These are phyloP conservation scores for Cirrhinus molitorella DNA, from an alignment of 2,797 vertebrate species.

Conservation along the genomic window DNA sequence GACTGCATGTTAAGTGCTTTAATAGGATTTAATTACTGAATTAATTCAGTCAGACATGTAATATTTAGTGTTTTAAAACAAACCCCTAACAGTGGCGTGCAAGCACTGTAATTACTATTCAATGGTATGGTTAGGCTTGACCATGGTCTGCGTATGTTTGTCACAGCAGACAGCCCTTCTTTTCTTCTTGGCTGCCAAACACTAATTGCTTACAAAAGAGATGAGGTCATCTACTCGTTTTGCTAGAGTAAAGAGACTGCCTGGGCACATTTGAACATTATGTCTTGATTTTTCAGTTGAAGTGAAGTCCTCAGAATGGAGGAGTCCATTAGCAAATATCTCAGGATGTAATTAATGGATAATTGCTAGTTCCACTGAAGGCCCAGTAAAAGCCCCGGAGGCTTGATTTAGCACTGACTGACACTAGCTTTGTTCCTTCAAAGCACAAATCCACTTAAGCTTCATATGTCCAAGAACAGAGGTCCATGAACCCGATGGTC, in stretches of 20 bases:
- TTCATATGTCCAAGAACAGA: conserved; percentile 49
- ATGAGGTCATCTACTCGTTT: conserved; percentile 51
- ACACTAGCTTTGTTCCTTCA: conserved; percentile 66
- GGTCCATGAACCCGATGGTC: conserved; percentile 40
- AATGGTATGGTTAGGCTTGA: background rate
- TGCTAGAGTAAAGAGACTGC: conserved; percentile 38
- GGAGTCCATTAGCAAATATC: conserved; percentile 77
- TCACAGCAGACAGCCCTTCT: conserved; percentile 47
- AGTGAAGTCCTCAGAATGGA: conserved; percentile 71
- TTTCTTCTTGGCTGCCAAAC: conserved; percentile 49
- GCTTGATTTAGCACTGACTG: conserved; percentile 70
- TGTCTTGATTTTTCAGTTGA: conserved; percentile 73
- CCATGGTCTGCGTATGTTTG: conserved; percentile 17
- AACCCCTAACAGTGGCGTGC: background rate
- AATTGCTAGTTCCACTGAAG: conserved; percentile 74
- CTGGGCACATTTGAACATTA: conserved; percentile 53
- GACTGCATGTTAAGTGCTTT: background rate
- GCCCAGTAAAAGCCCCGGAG: conserved; percentile 58
- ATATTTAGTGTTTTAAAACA: conserved; percentile 25
- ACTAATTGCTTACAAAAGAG: conserved; percentile 64
- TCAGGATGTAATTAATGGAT: conserved; percentile 75
- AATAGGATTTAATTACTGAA: background rate
- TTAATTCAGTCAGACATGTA: background rate
- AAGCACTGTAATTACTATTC: conserved; percentile 25
- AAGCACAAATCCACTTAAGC: conserved; percentile 62